A percentile compares a stretch with the other conserved stretches of the same genome.
Evolutionary conservation across 2,888 invertebrate genomes (phyloP).

Genomic region (Platynereis dumerilii): DNA sequence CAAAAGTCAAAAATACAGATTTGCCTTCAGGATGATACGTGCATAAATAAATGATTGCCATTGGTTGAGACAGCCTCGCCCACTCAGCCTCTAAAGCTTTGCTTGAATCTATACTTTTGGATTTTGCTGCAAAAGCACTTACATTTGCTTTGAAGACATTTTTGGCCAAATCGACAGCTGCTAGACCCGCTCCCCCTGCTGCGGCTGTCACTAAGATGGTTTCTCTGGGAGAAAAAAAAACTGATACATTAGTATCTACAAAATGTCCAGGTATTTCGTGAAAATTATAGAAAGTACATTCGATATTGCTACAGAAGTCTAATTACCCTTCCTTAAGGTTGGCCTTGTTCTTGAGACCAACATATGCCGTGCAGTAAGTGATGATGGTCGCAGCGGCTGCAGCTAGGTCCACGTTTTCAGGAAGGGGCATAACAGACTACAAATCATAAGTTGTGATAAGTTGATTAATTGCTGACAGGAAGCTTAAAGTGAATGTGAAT

Average conservation of each 20-base stretch:
- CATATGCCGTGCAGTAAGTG: constrained; percentile 4
- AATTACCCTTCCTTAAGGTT: background rate
- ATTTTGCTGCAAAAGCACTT: too few relatives aligned
- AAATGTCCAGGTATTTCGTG: too few relatives aligned
- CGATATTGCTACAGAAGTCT: background rate
- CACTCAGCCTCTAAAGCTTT: too few relatives aligned
- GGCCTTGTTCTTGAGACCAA: background rate
- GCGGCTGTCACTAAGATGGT: constrained; percentile 73
- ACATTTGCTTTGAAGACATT: constrained; percentile 74
- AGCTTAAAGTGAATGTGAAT: too few relatives aligned
- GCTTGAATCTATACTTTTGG: too few relatives aligned
- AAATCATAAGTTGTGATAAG: too few relatives aligned
- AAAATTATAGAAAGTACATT: too few relatives aligned
- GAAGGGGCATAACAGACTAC: background rate
- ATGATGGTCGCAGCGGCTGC: background rate
- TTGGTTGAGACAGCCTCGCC: too few relatives aligned
- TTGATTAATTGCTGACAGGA: too few relatives aligned
- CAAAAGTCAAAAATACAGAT: background rate
- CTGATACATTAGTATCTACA: constrained; percentile 1
- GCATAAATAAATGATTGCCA: too few relatives aligned
- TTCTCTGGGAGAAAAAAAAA: constrained; percentile 60
- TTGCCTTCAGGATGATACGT: too few relatives aligned
- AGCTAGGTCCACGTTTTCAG: constrained; percentile 4
- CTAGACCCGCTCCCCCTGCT: constrained; percentile 70
- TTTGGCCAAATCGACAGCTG: constrained; percentile 74